Percentiles rank a stretch among this genome's conserved stretches.
Conservation (phyloP, 2,888 invertebrate genomes). For the Iselma pallidipennis region DNA sequence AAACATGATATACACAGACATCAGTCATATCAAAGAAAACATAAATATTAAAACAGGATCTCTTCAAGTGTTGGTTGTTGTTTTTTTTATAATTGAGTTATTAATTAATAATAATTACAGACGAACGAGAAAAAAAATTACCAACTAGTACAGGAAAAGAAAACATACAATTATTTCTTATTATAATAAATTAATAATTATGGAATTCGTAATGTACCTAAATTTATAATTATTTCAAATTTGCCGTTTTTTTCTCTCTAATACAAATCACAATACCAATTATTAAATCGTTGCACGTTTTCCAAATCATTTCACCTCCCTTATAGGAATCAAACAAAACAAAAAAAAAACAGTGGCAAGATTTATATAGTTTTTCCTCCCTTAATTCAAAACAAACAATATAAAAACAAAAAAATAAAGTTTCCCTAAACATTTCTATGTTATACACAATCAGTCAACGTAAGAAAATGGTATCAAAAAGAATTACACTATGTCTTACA, state of each 20-base stretch:
- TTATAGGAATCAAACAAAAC: too few species aligned
- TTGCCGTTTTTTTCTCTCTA: neutral
- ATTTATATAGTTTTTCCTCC: constrained; percentile 8
- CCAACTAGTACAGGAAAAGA: too few species aligned
- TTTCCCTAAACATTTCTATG: constrained; percentile 22
- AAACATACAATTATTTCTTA: too few species aligned
- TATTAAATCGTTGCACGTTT: constrained; percentile 21
- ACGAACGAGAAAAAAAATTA: neutral
- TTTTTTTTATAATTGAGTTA: neutral
- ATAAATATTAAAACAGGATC: constrained; percentile 19
- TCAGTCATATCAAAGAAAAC: constrained; percentile 41
- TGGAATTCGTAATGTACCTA: neutral
- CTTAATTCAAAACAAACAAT: neutral
- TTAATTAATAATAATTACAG: neutral
- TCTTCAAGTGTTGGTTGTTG: too few species aligned
- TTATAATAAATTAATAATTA: neutral
- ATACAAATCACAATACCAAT: constrained; percentile 27
- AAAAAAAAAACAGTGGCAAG: constrained; percentile 22
- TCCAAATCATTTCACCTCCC: constrained; percentile 13
- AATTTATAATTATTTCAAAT: neutral
- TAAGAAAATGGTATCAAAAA: constrained; percentile 42
- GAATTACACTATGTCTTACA: constrained; percentile 39
- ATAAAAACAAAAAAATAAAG: constrained; percentile 13
- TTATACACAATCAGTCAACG: constrained; percentile 36
- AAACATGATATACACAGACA: constrained; percentile 44